Base-by-base conservation (phyloP, 2,888 invertebrate genomes). In the Sipunculus nudus region DNA sequence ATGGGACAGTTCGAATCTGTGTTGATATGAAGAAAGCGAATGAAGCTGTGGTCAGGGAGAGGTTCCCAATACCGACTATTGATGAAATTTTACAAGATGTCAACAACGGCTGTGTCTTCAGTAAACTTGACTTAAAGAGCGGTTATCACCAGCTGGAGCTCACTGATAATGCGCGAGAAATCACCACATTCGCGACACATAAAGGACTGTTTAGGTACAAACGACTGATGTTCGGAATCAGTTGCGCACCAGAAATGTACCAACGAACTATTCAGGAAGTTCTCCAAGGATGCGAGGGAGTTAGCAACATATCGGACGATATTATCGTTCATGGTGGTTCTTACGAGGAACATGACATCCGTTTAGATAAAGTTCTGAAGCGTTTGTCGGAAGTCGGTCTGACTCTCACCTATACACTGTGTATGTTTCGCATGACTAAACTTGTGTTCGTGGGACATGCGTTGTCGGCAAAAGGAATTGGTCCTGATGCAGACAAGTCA, bases 1-100 rank as follows among this genome's bases (percentile, higher is more conserved):
- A 59, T n/a, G 61, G 60, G n/a, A 65, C 71, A 25, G 59, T 71
- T 25, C 19, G 70, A 29, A 38, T 68, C 2, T 68, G 67, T 48
- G 58, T 71, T 0, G 68, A 70, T 38, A 70, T 68, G 68, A 23
- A 64, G 28, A 40, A 8, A 31, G 53, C 26, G 16, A 53, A 28
- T n/a, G 16, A 35, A 26, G 41, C 53, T 21, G 1, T 3, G 1
- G n/a, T 23, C 6, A 5, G 52, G 16, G 46, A 6, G 23, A 21
- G 46, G 6, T 19, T 23, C 38, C 41, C 32, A 55, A 45, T 43
- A n/a, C 57, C 59, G 10, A 28, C 50, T 13, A 13, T 43, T 13
- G 59, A 59, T 8, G 48, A 52, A 29, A 39, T 53, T 10, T 28
- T 56, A 8, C 38, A 52, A 3, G 32, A 55, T n/a, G 2, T 0